Base-by-base conservation (phyloP, 2,797 vertebrate species). In the Danio kyathit region DNA sequence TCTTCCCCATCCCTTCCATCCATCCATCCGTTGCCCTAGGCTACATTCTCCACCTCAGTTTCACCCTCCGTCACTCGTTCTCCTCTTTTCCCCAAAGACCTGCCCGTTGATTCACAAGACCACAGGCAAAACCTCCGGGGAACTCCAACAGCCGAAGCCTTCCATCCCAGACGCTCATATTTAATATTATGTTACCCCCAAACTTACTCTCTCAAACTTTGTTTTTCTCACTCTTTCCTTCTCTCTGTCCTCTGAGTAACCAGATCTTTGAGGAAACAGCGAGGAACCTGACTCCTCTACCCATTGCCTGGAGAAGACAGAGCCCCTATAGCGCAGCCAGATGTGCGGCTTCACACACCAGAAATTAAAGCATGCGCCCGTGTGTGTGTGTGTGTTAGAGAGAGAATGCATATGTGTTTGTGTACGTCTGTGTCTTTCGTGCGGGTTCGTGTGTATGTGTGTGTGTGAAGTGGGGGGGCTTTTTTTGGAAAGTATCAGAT, bases 251-350 rank as follows among this genome's bases (percentile, higher is more conserved):
- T 96, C 92, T 96, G 92, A 92, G 96, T 95, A 97, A 97, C 93
- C 72, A 87, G 94, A 98, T 94, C 95, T 94, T 87, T 63, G 92
- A 92, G 91, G 95, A 96, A 97, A 97, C 96, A 97, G 95, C 96
- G 93, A 95, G 97, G 94, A 97, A 96, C 90, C 91, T 11, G 94
- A 98, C 92, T 91, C 92, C 92, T 83, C 84, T 87, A 90, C 91
- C 94, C 92, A 94, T 49, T 96, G 83, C 83, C 94, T 91, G 91
- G 94, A 95, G 96, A 97, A 95, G 95, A 98, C 96, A 98, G 96
- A 96, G 96, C 95, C 95, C 92, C 96, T 95, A 95, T 96, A 97
- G 97, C 97, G 92, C 96, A 96, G 97, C 96, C 97, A 99, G 95
- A 98, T 97, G 96, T 98, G 96, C 93, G 95, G 95, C 96, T 96